Evolutionary conservation across 2,888 invertebrate genomes (phyloP).

Genomic region (Harpalus rufipes): DNA sequence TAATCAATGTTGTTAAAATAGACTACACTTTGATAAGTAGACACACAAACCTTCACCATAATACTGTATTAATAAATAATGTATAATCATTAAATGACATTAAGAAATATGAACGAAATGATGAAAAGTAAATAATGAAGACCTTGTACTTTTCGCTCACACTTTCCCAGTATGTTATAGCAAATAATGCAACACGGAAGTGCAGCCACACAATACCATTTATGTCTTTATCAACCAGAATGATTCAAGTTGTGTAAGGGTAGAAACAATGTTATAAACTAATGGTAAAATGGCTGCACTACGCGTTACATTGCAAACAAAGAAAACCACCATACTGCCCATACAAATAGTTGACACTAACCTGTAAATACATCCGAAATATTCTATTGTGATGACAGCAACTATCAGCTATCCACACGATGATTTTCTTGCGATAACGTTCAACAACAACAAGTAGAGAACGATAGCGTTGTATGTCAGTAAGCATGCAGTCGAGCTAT

Average conservation of each 20-base stretch:
- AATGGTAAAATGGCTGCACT: constrained; percentile 66
- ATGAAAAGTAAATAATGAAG: constrained; percentile 18
- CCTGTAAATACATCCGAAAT: constrained; percentile 67
- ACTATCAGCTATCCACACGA: constrained; percentile 71
- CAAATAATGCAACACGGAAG: constrained; percentile 68
- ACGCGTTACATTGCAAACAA: constrained; percentile 66
- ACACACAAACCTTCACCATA: neutral
- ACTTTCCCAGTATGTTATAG: no score
- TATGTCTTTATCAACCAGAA: no score
- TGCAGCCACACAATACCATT: constrained; percentile 20
- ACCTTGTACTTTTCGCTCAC: constrained; percentile 58
- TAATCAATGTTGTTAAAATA: constrained; percentile 66
- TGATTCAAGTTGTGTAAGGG: constrained; percentile 6
- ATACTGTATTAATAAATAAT: no score
- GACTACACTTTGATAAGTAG: neutral
- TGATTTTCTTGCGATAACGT: constrained; percentile 71
- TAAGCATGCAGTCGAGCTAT: constrained; percentile 54
- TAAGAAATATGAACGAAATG: no score
- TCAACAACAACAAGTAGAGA: constrained; percentile 72
- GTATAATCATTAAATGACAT: no score
- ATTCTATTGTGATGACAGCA: constrained; percentile 68
- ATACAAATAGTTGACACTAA: constrained; percentile 58
- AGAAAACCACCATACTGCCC: constrained; percentile 61
- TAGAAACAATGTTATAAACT: constrained; percentile 29
- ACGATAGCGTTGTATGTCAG: constrained; percentile 72